Percentiles rank a stretch among this genome's conserved stretches.
Conservation (phyloP, 2,113 vertebrate genomes). For the Aegithalos caudatus region DNA sequence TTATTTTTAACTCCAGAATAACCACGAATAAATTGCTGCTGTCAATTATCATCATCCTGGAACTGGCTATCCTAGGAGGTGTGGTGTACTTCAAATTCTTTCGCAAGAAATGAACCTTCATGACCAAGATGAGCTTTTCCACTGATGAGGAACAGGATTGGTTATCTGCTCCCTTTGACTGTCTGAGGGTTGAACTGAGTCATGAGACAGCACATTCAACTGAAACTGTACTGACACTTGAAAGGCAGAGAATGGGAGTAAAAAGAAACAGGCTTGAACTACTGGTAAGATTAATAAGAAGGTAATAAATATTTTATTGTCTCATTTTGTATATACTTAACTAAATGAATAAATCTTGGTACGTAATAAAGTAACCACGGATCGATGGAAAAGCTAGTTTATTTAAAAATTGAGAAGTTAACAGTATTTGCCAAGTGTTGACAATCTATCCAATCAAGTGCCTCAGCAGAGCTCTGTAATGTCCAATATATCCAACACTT, state of each 20-base stretch:
- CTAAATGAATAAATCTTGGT: slow-evolving; percentile 46
- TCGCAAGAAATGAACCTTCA: slow-evolving; percentile 53
- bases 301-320: slow-evolving; percentile 76
- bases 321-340: slow-evolving; percentile 62
- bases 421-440: slow-evolving; percentile 47
- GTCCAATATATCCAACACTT: not conserved
- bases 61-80: slow-evolving; percentile 87
- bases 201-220: not conserved
- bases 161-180: not conserved
- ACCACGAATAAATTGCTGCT: slow-evolving; percentile 93
- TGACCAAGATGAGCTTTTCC: not conserved
- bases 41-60: slow-evolving; percentile 88
- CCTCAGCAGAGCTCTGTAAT: slow-evolving; percentile 35
- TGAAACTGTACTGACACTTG: slow-evolving; percentile 19
- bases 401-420: slow-evolving; percentile 43
- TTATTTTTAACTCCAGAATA: slow-evolving; percentile 71
- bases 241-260: slow-evolving; percentile 27
- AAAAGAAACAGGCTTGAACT: slow-evolving; percentile 54
- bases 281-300: slow-evolving; percentile 55
- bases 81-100: slow-evolving; percentile 95
- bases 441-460: not conserved
- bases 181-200: not conserved
- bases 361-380: slow-evolving; percentile 53
- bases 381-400: slow-evolving; percentile 61
- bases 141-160: not conserved